phyloP scores from a whole-genome alignment of 23 tunicate genomes.

The Halocynthia aurantium region DNA sequence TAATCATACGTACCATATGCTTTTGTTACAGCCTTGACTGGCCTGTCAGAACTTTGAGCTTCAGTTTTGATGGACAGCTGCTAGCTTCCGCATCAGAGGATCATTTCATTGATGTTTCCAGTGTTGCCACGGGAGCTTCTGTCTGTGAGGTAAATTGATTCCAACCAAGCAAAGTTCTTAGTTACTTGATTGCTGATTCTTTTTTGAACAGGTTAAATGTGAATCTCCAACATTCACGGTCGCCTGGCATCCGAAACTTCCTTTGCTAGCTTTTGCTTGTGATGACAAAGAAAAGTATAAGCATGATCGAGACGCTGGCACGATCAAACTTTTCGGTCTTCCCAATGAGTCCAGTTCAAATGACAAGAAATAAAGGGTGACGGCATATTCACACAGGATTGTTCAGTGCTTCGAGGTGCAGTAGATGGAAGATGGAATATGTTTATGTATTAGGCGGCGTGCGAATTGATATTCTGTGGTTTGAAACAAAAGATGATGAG shows the following conservation, averaged over 20 bases:
- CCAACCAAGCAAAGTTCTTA: background rate
- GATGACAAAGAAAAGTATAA: conserved; percentile 94
- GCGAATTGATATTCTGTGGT: too few species aligned
- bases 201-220: conserved; percentile 53
- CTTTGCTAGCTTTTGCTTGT: conserved; percentile 85
- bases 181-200: background rate
- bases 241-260: conserved; percentile 92
- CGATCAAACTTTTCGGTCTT: conserved; percentile 81
- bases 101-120: conserved; percentile 85
- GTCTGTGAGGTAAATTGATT: conserved; percentile 60
- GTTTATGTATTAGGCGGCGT: too few species aligned
- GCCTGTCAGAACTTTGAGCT: conserved; percentile 94
- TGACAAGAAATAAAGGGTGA: conserved; percentile 1
- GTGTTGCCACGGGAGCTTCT: conserved; percentile 74
- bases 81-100: conserved; percentile 97
- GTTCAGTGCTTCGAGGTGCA: too few species aligned
- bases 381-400: too few species aligned
- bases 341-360: conserved; percentile 39
- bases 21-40: conserved; percentile 76
- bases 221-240: conserved; percentile 94
- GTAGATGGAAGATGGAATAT: too few species aligned
- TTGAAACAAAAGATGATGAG: too few species aligned
- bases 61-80: conserved; percentile 68
- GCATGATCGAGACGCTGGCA: conserved; percentile 73
- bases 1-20: background rate